Evolutionary conservation across 2,113 vertebrate species (phyloP).

Genomic region (Cephalopholis sonnerati): DNA sequence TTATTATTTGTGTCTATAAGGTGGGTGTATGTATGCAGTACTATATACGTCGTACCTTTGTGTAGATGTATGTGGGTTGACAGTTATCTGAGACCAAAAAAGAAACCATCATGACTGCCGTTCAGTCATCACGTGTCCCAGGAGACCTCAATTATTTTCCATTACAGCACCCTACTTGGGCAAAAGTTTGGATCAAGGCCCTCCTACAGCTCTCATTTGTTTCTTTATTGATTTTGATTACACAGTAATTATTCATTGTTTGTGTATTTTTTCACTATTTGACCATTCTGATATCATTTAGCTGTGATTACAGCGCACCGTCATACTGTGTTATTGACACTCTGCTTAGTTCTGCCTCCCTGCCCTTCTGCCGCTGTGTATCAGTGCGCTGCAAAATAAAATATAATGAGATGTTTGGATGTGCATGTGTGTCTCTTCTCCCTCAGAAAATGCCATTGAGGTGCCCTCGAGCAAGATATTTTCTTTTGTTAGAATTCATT

Average conservation of each 20-base stretch:
- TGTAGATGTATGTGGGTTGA: slow-evolving; percentile 3
- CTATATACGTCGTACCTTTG: slow-evolving; percentile 2
- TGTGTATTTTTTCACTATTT: slow-evolving; percentile 44
- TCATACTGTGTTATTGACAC: slow-evolving; percentile 44
- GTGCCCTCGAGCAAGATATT: slow-evolving; percentile 22
- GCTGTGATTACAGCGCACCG: slow-evolving; percentile 33
- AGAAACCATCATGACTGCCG: slow-evolving; percentile 27
- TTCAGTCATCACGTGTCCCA: neutral
- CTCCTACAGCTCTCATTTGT: slow-evolving; percentile 15
- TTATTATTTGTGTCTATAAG: neutral
- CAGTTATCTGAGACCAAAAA: slow-evolving; percentile 14
- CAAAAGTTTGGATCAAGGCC: slow-evolving; percentile 38
- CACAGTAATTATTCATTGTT: slow-evolving; percentile 48
- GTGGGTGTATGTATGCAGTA: slow-evolving; percentile 15
- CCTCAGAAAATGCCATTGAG: slow-evolving; percentile 8
- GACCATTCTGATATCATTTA: slow-evolving; percentile 41
- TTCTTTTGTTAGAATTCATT: slow-evolving; percentile 39
- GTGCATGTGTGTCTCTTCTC: slow-evolving; percentile 12
- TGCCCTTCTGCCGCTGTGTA: slow-evolving; percentile 30
- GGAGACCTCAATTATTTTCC: slow-evolving; percentile 9
- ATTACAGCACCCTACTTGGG: slow-evolving; percentile 6
- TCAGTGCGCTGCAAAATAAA: slow-evolving; percentile 26
- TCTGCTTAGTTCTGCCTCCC: slow-evolving; percentile 44
- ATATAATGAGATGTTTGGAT: slow-evolving; percentile 51
- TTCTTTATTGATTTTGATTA: slow-evolving; percentile 54